A percentile compares a stretch with the other conserved stretches of the same genome.
These are phyloP conservation scores for Torymus auratus DNA, from an alignment of 2,888 invertebrate species.

Conservation along the genomic window DNA sequence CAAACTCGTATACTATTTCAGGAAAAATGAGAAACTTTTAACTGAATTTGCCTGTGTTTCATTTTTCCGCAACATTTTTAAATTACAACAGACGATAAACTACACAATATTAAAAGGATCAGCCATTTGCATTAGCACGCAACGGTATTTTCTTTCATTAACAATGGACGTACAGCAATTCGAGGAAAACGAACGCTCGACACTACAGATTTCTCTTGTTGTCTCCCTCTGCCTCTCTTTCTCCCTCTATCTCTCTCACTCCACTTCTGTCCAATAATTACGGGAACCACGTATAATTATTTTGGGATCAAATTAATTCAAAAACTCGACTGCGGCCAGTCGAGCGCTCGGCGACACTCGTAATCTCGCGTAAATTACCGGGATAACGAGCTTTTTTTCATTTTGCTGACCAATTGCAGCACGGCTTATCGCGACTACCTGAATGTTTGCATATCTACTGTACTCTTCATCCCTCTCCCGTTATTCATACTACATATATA, in stretches of 20 bases:
- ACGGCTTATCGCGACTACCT: no score
- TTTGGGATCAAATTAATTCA: conserved; percentile 40
- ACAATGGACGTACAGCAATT: neutral
- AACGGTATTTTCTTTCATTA: conserved; percentile 9
- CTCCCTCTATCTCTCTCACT: neutral
- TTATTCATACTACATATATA: no score
- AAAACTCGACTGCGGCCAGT: neutral
- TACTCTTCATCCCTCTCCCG: no score
- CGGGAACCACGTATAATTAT: conserved; percentile 19
- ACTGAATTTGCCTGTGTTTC: no score
- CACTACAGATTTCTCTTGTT: neutral
- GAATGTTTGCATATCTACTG: no score
- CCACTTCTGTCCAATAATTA: neutral
- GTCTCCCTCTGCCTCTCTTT: neutral
- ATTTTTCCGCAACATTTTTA: no score
- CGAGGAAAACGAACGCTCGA: conserved; percentile 7
- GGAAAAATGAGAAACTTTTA: no score
- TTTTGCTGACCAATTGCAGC: neutral
- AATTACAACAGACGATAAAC: no score
- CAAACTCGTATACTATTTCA: no score
- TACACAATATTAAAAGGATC: no score
- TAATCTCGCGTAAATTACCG: neutral
- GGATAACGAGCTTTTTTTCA: neutral
- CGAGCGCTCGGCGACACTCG: neutral
- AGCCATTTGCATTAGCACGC: neutral